Base-by-base conservation (phyloP, 1,140 invertebrate species). In the Pararge aegeria region DNA sequence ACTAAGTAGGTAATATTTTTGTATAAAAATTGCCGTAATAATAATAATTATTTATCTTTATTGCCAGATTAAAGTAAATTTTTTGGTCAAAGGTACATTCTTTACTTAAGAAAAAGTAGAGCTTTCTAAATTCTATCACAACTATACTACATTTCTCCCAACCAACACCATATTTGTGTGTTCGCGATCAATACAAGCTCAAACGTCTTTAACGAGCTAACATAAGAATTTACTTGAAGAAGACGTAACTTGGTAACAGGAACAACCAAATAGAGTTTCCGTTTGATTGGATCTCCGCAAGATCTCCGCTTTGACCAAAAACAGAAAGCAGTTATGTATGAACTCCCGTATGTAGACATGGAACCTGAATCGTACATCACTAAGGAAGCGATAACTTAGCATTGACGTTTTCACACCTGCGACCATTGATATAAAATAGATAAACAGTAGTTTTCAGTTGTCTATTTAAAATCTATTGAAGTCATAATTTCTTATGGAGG, bases 301-400 rank as follows among this genome's bases (percentile, higher is more conserved):
- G 38, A 18, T 46, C 21, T 49, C 7, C 4, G 18, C n/a, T 49
- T 29, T 27, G 20, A 49, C 46, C 46, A 49, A 49, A 49, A 49
- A 29, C 19, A 20, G 42, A 18, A 46, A 12, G 16, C 19, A 2
- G 46, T 49, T 49, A 49, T 49, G 20, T 49, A 49, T 49, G 20
- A 27, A 49, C 20, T 10, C 18, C 46, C 46, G 16, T 49, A 49
- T 49, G 46, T 27, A 49, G 46, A 49, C 46, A 13, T 13, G 24
- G 12, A 10, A 16, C 12, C 2, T 12, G 5, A 16, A 7, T 49
- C 46, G 18, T 29, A 27, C 15, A n/a, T 49, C 13, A 12, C 2
- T 16, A 27, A 15, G 13, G 21, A 27, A 46, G 19, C 42, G 46
- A 27, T 49, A 27, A 49, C 20, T 49, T 18, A 2, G 4, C 1